Base-by-base conservation (phyloP, 1,140 invertebrate genomes). In the Portunus trituberculatus region DNA sequence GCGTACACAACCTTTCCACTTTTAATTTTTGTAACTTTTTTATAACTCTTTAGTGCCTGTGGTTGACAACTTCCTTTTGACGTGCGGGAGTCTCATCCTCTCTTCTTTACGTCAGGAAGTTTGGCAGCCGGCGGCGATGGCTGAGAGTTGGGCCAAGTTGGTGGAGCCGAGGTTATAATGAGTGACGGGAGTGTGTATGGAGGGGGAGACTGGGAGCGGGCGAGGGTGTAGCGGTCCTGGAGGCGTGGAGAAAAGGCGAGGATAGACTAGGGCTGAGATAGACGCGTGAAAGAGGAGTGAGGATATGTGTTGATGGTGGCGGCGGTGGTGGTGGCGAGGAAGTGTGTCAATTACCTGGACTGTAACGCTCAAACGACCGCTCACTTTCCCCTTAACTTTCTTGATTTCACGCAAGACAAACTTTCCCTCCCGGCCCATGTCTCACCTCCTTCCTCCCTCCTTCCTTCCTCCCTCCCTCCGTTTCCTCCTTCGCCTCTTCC, bases 321-420 rank as follows among this genome's bases (percentile, higher is more conserved):
- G 67, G 8, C 4, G 67, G n/a, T 25, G 67, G 67, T 25, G 67
- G n/a, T 76, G 67, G 67, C 12, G 67, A n/a, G 67, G 67, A 76
- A 76, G 25, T 76, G 67, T 76, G 67, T 76, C 67, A 76, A 76
- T 76, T 76, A 76, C 67, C 67, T 76, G 67, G 67, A 76, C 67
- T 76, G 67, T 76, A 76, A 76, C 67, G 67, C 67, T 76, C 67
- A 76, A 76, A 25, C 20, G n/a, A 25, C 67, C 20, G 20, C n/a
- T 59, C 52, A 12, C 52, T 59, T n/a, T 76, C n/a, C 67, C 67
- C 67, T 76, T 76, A 76, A 76, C 67, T 76, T 76, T 76, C 67
- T 76, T 76, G 67, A 76, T 76, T 76, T 76, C 67, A 76, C 67
- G 67, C 67, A 25, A 76, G 67, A 76, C 67, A n/a, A 76, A 76